Evolutionary conservation across 2,113 vertebrate genomes (phyloP), one percentile per base, ranked within the genome.

Genomic region (Papio anubis): DNA sequence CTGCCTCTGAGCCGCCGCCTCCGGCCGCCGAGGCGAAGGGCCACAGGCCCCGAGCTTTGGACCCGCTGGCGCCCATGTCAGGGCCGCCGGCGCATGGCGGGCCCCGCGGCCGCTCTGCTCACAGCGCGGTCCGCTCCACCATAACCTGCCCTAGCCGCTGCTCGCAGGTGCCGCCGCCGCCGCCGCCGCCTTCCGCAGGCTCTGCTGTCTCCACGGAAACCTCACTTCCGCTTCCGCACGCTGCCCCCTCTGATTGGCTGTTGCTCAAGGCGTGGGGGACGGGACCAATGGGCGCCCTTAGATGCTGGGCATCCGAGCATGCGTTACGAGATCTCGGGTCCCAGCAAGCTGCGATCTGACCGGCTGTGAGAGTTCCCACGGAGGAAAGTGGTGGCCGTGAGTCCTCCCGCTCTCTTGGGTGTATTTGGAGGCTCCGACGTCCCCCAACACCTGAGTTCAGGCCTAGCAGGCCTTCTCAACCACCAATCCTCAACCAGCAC

Each of bases 11-110:
- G 78, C 97, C 93, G 35, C 99, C 99, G 93, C 98, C 99, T 27
- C 98, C 93, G 82, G 98, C 98, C 35, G 98, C 98, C 86, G 99
- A 99, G 85, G 99, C 98, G 97, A 99, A 99, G 97, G 99, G 99
- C 99, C 99, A 99, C 83, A 99, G 98, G 81, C 99, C 99, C 98
- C 99, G 99, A 95, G 98, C 98, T 99, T 99, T 99, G 98, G 99
- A 99, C 98, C 99, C 99, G 95, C 99, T 99, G 98, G 99, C 98
- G 98, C 99, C 99, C 99, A 99, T 99, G 95, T 99, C 98, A 99
- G 95, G 98, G 98, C 98, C 97, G 98, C 98, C 94, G 95, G 80
- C 82, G 52, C 94, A 97, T 97, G 95, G 84, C 66, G 82, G 82
- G 84, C 91, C 84, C 83, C 13, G 38, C 70, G 59, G 91, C 92